Evolutionary conservation across 2,888 invertebrate genomes (phyloP).

Genomic region (Ischnura elegans): DNA sequence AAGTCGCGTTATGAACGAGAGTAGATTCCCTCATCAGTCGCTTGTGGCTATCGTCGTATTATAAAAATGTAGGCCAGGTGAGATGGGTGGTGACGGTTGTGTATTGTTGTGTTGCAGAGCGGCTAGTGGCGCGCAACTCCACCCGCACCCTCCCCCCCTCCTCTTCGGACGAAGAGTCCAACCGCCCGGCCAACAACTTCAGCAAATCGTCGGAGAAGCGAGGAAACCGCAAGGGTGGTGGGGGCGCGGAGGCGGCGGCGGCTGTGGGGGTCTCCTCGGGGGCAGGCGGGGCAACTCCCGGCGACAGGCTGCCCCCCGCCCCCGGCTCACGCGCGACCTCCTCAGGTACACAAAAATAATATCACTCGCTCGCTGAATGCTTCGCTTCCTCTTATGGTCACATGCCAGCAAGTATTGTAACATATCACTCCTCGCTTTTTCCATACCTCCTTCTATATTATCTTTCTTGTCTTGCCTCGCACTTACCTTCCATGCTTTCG

Average conservation of each 20-base stretch:
- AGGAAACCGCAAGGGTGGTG: slow-evolving; percentile 43
- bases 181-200: neutral
- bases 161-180: slow-evolving; percentile 66
- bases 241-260: slow-evolving; percentile 61
- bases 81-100: too few relatives aligned
- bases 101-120: slow-evolving; percentile 60
- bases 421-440: neutral
- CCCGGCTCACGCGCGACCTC: slow-evolving; percentile 64
- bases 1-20: neutral
- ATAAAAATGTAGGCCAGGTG: neutral
- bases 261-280: slow-evolving; percentile 23
- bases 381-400: neutral
- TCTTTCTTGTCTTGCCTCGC: neutral
- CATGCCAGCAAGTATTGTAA: neutral
- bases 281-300: slow-evolving; percentile 44
- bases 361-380: neutral
- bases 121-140: slow-evolving; percentile 66
- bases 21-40: neutral
- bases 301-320: slow-evolving; percentile 68
- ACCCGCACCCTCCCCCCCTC: slow-evolving; percentile 60
- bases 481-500: neutral
- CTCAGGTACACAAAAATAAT: slow-evolving; percentile 53
- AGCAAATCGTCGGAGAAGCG: slow-evolving; percentile 56
- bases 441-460: neutral
- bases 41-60: neutral